Conservation (phyloP, 1,140 invertebrate genomes). For the Micrasema longulum region DNA sequence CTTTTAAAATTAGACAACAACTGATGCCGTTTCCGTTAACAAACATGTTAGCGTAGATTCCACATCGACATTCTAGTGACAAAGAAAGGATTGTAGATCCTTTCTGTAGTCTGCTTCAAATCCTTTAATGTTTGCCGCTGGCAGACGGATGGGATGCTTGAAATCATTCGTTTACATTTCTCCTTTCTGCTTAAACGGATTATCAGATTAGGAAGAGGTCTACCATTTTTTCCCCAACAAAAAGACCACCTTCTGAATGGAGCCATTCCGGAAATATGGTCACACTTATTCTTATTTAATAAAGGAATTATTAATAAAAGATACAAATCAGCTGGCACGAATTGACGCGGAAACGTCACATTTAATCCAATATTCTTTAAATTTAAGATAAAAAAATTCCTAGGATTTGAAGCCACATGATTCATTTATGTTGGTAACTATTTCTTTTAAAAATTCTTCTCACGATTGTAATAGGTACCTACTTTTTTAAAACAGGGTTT, state of each 20-base stretch:
- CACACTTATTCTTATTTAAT: slow-evolving; percentile 2
- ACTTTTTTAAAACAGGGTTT: too few species aligned
- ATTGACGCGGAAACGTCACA: not conserved
- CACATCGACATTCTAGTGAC: slow-evolving; percentile 29
- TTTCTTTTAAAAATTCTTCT: too few species aligned
- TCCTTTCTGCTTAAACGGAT: slow-evolving; percentile 52
- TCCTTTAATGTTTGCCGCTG: slow-evolving; percentile 48
- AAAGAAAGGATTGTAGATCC: slow-evolving; percentile 46
- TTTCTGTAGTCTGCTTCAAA: slow-evolving; percentile 42
- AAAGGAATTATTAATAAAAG: slow-evolving; percentile 9
- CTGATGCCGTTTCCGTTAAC: too few species aligned
- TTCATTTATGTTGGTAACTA: too few species aligned
- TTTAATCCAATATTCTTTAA: too few species aligned
- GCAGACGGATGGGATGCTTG: slow-evolving; percentile 38
- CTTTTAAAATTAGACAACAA: too few species aligned
- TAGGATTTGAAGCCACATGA: too few species aligned
- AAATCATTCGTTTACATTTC: slow-evolving; percentile 51
- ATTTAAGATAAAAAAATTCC: too few species aligned
- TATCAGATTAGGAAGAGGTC: slow-evolving; percentile 44
- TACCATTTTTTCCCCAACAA: slow-evolving; percentile 38
- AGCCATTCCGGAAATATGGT: slow-evolving; percentile 40
- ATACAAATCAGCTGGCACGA: not conserved
- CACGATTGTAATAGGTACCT: too few species aligned
- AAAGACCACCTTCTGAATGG: slow-evolving; percentile 46
- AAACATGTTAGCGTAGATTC: not conserved